A percentile compares a stretch with the other conserved stretches of the same genome.
phyloP scores from a whole-genome alignment of 1,140 invertebrate genomes.

The Heterodera schachtii region DNA sequence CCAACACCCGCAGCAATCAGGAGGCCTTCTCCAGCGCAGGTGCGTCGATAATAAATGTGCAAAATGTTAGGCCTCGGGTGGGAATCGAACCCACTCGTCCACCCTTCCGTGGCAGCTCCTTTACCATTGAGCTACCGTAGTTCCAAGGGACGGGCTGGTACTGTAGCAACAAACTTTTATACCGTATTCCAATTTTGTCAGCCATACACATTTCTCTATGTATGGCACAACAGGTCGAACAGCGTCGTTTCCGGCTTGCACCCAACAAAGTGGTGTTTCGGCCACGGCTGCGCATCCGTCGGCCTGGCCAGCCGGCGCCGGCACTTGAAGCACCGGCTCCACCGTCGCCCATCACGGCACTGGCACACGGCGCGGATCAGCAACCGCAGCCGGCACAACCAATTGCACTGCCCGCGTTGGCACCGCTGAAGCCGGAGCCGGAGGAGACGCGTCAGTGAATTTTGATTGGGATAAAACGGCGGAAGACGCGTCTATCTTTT shows the following conservation, averaged over 20 bases:
- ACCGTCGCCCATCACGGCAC: slow-evolving; percentile 1
- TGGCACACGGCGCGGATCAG: slow-evolving; percentile 15
- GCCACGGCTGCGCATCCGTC: slow-evolving; percentile 45
- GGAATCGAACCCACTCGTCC: too few species aligned
- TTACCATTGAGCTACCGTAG: too few species aligned
- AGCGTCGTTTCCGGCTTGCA: slow-evolving; percentile 48
- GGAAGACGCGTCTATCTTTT: not conserved
- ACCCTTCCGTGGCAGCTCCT: too few species aligned
- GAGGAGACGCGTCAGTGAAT: not conserved
- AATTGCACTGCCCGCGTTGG: slow-evolving; percentile 20
- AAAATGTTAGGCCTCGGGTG: too few species aligned
- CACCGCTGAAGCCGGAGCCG: slow-evolving; percentile 7
- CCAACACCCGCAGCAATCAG: slow-evolving; percentile 11
- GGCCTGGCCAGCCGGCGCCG: slow-evolving; percentile 24
- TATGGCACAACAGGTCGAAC: not conserved
- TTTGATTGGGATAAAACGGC: not conserved
- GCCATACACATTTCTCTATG: too few species aligned
- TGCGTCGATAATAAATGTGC: not conserved
- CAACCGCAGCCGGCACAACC: not conserved
- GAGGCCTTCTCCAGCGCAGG: slow-evolving; percentile 44
- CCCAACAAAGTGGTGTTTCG: slow-evolving; percentile 48
- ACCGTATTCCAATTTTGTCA: too few species aligned
- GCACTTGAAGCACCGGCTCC: not conserved
- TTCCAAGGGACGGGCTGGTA: too few species aligned
- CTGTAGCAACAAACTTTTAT: not conserved